phyloP scores from a whole-genome alignment of 2,797 vertebrate species.

The Thalassophryne amazonica region DNA sequence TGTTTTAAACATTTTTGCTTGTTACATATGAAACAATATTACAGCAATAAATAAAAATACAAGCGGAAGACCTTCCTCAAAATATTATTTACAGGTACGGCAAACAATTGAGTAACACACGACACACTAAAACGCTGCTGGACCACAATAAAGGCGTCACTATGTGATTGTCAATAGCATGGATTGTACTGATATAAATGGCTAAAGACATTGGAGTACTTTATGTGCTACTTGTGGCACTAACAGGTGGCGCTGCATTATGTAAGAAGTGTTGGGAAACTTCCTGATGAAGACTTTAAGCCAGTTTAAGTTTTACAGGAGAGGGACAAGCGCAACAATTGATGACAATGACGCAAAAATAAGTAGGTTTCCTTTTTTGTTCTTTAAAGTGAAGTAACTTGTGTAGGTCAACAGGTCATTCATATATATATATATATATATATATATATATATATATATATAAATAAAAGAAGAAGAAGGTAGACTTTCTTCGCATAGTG shows the following conservation, averaged over 20 bases:
- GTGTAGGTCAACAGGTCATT: too few relatives aligned
- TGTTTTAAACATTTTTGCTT: constrained; percentile 6
- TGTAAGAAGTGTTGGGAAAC: background rate
- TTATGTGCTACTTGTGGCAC: constrained; percentile 20
- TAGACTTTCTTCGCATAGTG: too few relatives aligned
- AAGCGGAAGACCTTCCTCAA: constrained; percentile 40
- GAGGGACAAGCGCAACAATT: too few relatives aligned
- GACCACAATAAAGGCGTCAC: constrained; percentile 38
- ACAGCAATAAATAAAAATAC: constrained; percentile 46
- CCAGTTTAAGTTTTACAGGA: too few relatives aligned
- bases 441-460: too few relatives aligned
- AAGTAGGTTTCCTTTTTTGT: background rate
- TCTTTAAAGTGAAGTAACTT: too few relatives aligned
- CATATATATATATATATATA: too few relatives aligned
- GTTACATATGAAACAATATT: constrained; percentile 16
- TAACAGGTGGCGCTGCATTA: background rate
- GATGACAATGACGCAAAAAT: too few relatives aligned
- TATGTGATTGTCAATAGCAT: constrained; percentile 58
- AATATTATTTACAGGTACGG: constrained; percentile 35
- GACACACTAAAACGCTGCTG: constrained; percentile 25
- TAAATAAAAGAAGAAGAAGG: too few relatives aligned
- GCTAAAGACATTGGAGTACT: background rate
- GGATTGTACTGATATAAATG: constrained; percentile 36
- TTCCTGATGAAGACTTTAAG: background rate
- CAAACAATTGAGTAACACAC: constrained; percentile 9